These are phyloP conservation scores for Phoebastria nigripes DNA, from an alignment of 2,797 vertebrate species.

Conservation along the genomic window DNA sequence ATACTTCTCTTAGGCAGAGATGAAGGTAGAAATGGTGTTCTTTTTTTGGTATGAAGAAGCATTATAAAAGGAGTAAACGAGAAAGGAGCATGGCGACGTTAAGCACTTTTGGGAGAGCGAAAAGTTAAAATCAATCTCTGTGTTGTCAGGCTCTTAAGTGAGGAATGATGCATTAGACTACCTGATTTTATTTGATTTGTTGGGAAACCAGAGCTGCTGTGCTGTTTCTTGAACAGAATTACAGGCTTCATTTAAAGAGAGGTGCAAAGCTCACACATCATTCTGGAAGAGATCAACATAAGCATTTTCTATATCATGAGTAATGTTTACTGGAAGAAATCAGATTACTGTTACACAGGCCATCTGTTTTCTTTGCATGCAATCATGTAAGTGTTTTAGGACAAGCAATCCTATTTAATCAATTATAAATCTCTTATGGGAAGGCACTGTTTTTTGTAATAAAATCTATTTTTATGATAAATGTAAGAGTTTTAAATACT, in stretches of 20 bases:
- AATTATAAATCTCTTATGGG: constrained; percentile 39
- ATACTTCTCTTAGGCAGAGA: not conserved
- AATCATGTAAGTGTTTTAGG: constrained; percentile 66
- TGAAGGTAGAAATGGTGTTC: not conserved
- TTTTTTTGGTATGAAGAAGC: not conserved
- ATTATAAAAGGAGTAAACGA: not conserved
- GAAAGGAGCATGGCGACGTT: not conserved
- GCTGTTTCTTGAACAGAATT: constrained; percentile 55
- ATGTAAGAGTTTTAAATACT: constrained; percentile 35
- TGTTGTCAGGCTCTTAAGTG: constrained; percentile 36
- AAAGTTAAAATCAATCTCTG: constrained; percentile 40
- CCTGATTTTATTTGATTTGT: constrained; percentile 64
- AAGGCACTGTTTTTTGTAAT: constrained; percentile 39
- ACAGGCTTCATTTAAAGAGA: constrained; percentile 50
- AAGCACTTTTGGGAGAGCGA: not conserved
- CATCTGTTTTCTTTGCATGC: constrained; percentile 68
- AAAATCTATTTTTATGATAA: constrained; percentile 49
- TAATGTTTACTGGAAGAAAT: constrained; percentile 72
- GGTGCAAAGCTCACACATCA: constrained; percentile 40
- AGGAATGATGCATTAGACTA: constrained; percentile 50
- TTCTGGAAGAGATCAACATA: constrained; percentile 53
- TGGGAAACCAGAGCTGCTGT: constrained; percentile 20
- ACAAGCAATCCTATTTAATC: constrained; percentile 64
- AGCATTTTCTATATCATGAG: constrained; percentile 60
- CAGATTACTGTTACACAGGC: constrained; percentile 63